A percentile compares a stretch with the other conserved stretches of the same genome.
These are phyloP conservation scores for Hydractinia echinata DNA, from an alignment of 30 jellyfish, hydroid and myxozoan genomes.

Conservation along the genomic window DNA sequence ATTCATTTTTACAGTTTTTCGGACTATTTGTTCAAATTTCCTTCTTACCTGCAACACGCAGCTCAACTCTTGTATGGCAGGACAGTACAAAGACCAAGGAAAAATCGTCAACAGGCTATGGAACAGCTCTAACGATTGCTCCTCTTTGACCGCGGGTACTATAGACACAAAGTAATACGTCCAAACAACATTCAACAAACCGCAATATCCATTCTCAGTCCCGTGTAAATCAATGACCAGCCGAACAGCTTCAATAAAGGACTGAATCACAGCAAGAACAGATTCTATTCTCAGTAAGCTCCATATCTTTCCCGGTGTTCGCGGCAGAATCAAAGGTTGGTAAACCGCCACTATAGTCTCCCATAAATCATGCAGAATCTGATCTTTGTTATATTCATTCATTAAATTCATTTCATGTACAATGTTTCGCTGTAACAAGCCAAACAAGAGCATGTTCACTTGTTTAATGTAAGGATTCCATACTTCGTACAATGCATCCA, in stretches of 20 bases:
- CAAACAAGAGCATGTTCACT: not conserved
- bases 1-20: too few relatives aligned
- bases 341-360: conserved; percentile 41
- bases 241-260: conserved; percentile 61
- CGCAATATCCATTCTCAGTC: conserved; percentile 30
- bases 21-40: not conserved
- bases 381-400: conserved; percentile 3
- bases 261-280: conserved; percentile 40
- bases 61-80: conserved; percentile 56
- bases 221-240: conserved; percentile 15
- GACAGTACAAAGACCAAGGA: conserved; percentile 68
- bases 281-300: conserved; percentile 41
- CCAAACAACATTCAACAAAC: conserved; percentile 62
- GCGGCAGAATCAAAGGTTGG: conserved; percentile 80
- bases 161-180: conserved; percentile 46
- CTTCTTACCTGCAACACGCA: conserved; percentile 10
- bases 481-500: conserved; percentile 16
- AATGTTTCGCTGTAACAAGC: not conserved
- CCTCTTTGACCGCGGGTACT: conserved; percentile 44
- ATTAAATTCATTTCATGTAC: not conserved
- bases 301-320: conserved; percentile 62
- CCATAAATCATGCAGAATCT: conserved; percentile 38
- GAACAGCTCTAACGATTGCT: conserved; percentile 52
- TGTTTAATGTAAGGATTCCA: conserved; percentile 25
- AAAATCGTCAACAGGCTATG: conserved; percentile 48